Conservation (phyloP, 2,113 vertebrate species). For the Aptenodytes forsteri region DNA sequence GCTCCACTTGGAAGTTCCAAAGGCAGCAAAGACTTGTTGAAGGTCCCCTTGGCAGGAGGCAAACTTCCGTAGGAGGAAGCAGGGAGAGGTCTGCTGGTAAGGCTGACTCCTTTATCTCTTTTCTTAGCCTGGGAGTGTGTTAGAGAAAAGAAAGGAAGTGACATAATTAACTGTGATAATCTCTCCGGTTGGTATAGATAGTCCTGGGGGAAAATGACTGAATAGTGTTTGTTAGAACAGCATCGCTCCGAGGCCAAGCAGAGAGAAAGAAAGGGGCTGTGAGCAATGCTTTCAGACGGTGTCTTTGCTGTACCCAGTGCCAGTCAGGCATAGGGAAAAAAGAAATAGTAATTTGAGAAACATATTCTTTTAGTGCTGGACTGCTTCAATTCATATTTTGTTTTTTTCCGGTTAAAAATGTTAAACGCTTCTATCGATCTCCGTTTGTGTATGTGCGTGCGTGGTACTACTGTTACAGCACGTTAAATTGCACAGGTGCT, state of each 20-base stretch:
- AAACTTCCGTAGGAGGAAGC: neutral
- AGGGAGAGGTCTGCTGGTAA: neutral
- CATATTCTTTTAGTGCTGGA: neutral
- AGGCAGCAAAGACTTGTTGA: neutral
- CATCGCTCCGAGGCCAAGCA: neutral
- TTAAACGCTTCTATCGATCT: neutral
- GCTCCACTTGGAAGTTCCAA: neutral
- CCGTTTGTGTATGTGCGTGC: rapidly evolving
- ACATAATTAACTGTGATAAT: constrained; percentile 37
- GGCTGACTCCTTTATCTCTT: neutral
- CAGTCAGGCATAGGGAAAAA: neutral
- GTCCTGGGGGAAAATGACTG: neutral
- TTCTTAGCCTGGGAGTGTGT: neutral
- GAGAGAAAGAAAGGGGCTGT: neutral
- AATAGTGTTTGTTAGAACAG: neutral
- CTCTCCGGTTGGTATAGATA: neutral
- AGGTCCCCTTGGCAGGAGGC: neutral
- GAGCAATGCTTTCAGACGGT: neutral
- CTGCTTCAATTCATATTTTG: neutral
- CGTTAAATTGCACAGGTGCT: neutral
- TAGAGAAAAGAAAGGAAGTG: constrained; percentile 39
- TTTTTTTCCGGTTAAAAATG: neutral
- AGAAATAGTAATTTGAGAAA: neutral
- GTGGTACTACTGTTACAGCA: neutral
- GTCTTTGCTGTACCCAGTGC: neutral